phyloP scores from a whole-genome alignment of 2,888 invertebrate species.

The Synanthedon andrenaeformis region DNA sequence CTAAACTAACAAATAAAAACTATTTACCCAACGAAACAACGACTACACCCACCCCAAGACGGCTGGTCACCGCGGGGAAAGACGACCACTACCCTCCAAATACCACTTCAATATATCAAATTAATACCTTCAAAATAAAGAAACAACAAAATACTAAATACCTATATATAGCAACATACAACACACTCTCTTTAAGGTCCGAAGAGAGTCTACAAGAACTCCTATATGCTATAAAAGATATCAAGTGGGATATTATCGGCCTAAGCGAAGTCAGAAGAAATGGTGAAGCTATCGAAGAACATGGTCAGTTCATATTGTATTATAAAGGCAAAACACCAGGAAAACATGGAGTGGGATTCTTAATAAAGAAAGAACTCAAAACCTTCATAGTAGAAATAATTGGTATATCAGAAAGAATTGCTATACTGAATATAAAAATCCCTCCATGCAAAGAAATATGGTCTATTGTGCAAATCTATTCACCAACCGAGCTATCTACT shows the following conservation, averaged over 20 bases:
- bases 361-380: constrained; percentile 2
- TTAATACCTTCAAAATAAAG: neutral
- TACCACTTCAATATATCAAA: neutral
- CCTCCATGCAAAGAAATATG: neutral
- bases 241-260: neutral
- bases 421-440: neutral
- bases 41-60: neutral
- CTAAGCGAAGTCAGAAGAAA: neutral
- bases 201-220: neutral
- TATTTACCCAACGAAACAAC: neutral
- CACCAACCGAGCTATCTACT: constrained; percentile 1
- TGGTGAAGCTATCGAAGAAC: neutral
- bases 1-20: no score
- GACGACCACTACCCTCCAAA: neutral
- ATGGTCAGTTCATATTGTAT: constrained; percentile 1
- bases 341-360: constrained; percentile 1
- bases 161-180: neutral
- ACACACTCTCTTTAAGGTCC: neutral
- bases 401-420: constrained; percentile 1
- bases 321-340: constrained; percentile 2
- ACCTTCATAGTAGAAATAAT: neutral
- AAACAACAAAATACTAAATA: neutral
- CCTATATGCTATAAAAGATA: neutral
- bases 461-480: constrained; percentile 1
- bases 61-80: neutral